Percentiles rank a stretch among this genome's conserved stretches.
Evolutionary conservation across 2,113 vertebrate species (phyloP).

Genomic region (Erythrolamprus reginae): DNA sequence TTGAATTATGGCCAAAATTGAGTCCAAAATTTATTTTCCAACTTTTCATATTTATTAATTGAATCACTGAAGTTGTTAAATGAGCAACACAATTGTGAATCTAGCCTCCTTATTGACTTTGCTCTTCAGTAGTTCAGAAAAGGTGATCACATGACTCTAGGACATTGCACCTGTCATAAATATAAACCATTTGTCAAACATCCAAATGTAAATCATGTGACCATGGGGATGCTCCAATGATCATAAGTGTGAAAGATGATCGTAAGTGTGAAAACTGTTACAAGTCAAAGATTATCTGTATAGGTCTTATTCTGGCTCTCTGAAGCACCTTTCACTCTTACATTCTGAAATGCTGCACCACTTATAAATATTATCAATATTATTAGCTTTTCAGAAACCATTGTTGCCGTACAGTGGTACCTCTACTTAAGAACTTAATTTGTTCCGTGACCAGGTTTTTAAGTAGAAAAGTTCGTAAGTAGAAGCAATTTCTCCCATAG

Average conservation of each 20-base stretch:
- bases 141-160: neutral
- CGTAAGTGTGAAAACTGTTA: neutral
- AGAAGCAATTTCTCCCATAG: too few species aligned
- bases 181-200: neutral
- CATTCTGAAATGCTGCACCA: neutral
- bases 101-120: neutral
- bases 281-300: neutral
- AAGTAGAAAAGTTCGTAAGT: too few species aligned
- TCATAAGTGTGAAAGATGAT: neutral
- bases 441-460: too few species aligned
- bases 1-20: neutral
- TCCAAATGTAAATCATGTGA: neutral
- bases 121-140: neutral
- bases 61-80: neutral
- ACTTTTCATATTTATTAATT: neutral
- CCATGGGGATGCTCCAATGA: neutral
- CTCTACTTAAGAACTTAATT: too few species aligned
- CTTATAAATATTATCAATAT: neutral
- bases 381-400: neutral
- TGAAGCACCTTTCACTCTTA: neutral
- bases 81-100: neutral
- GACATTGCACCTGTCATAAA: neutral
- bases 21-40: neutral
- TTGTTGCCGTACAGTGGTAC: too few species aligned
- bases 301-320: neutral